Evolutionary conservation across 2,888 invertebrate genomes (phyloP), one percentile per base, ranked within the genome.

Genomic region (Oxyteleia sp.): DNA sequence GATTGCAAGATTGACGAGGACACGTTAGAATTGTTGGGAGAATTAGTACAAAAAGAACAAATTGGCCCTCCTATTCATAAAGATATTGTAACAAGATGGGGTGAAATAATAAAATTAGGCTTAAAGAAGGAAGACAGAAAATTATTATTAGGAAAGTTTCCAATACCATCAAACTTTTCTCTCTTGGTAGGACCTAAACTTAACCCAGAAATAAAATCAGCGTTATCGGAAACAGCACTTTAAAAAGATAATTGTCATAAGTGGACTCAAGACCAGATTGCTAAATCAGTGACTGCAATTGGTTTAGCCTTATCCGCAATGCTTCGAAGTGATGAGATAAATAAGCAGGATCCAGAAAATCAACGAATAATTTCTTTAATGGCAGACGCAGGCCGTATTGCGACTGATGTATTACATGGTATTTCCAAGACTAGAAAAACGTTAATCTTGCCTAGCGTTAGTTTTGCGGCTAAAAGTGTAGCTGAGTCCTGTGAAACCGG

Each of bases 241-340:
- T 38, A 57, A 57, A 57, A 20, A 20, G 57, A 57, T 20, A 2
- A 11, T 8, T 16, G 4, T 5, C 35, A 57, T n/a, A 57, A 38
- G 20, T 11, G 1, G 0, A 20, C 20, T 11, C 57, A 57, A 29
- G 57, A 57, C 11, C 38, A 57, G 4, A 5, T 38, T 10, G 35
- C 57, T 1, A 16, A 35, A 16, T 13, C 11, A 1, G 4, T 38
- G 1, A 18, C 57, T 0, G 57, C 57, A 1, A 11, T 57, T 11
- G 38, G 38, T 0, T 0, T 38, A 0, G 57, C 35, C 2, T 10
- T 57, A 1, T 18, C 57, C 3, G 16, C 13, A 8, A 7, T 35
- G 4, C 16, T 55, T 3, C 18, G n/a, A 10, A n/a, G 3, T 1
- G 38, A 29, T 32, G 8, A 26, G 1, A 11, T 11, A 13, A 16